phyloP scores from a whole-genome alignment of 2,888 invertebrate species.

The Congeria kusceri region DNA sequence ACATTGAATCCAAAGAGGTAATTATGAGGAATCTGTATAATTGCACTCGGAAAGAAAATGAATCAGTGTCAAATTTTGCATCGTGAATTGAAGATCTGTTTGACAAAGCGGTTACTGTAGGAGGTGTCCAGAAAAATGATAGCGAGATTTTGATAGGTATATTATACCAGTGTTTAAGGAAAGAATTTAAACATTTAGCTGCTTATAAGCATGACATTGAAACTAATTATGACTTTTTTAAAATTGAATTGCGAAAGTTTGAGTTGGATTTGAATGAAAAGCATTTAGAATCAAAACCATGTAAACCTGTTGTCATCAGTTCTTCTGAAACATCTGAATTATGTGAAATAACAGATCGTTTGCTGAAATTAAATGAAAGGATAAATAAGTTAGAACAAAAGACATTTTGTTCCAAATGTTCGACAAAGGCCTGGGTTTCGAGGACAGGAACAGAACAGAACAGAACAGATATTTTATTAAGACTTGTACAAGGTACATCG shows the following conservation, averaged over 20 bases:
- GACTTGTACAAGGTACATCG: no score
- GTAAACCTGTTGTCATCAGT: not conserved
- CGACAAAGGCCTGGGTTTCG: not conserved
- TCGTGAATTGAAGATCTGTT: not conserved
- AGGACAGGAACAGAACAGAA: no score
- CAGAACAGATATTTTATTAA: no score
- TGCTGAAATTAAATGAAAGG: no score
- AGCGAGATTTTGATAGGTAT: not conserved
- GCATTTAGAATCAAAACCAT: not conserved
- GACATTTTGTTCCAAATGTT: not conserved
- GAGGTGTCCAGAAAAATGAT: not conserved
- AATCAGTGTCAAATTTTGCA: not conserved
- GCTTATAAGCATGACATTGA: not conserved
- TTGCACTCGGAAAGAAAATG: not conserved
- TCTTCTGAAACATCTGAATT: not conserved
- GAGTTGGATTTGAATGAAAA: not conserved
- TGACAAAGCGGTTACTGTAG: not conserved
- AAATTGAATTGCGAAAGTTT: conserved; percentile 12
- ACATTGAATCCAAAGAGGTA: not conserved
- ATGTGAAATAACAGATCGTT: not conserved
- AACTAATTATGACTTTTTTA: not conserved
- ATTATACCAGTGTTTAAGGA: not conserved
- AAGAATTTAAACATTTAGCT: not conserved
- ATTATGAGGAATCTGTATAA: not conserved
- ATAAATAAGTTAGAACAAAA: not conserved